These are phyloP conservation scores for Eufriesea mexicana DNA, from an alignment of 1,140 invertebrate genomes.

Conservation along the genomic window DNA sequence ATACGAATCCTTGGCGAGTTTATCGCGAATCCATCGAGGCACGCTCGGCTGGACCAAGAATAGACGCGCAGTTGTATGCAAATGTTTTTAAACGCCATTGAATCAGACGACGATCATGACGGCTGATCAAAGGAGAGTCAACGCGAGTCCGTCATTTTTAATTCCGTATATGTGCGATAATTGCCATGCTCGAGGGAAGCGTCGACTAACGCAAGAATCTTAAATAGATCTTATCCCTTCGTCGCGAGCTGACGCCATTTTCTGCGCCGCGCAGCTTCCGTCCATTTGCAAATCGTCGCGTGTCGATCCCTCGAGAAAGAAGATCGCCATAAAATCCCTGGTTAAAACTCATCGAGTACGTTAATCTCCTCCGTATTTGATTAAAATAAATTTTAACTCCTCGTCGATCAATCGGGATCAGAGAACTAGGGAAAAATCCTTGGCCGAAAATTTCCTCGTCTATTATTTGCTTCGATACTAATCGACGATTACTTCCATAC, in stretches of 20 bases:
- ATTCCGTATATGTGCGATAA: constrained; percentile 27
- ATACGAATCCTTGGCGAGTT: not conserved
- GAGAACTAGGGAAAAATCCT: no score
- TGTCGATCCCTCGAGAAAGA: no score
- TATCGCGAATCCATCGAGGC: constrained; percentile 3
- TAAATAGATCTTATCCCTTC: constrained; percentile 31
- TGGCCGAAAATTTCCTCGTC: no score
- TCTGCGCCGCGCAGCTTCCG: no score
- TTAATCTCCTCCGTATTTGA: no score
- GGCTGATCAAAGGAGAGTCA: constrained; percentile 20
- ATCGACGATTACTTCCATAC: no score
- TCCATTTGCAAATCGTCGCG: no score
- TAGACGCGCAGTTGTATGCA: constrained; percentile 44
- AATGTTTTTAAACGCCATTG: constrained; percentile 27
- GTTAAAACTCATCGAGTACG: no score
- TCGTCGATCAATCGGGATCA: no score
- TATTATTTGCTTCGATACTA: no score
- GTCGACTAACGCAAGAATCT: constrained; percentile 29
- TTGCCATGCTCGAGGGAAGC: constrained; percentile 10
- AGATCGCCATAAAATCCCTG: no score
- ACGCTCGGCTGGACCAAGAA: not conserved
- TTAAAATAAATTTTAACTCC: no score
- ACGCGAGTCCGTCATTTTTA: constrained; percentile 30
- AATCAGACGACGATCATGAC: constrained; percentile 21
- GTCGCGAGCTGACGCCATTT: not conserved